A percentile compares a stretch with the other conserved stretches of the same genome.
Evolutionary conservation across 1,140 invertebrate species (phyloP).

Genomic region (Habropoda laboriosa): DNA sequence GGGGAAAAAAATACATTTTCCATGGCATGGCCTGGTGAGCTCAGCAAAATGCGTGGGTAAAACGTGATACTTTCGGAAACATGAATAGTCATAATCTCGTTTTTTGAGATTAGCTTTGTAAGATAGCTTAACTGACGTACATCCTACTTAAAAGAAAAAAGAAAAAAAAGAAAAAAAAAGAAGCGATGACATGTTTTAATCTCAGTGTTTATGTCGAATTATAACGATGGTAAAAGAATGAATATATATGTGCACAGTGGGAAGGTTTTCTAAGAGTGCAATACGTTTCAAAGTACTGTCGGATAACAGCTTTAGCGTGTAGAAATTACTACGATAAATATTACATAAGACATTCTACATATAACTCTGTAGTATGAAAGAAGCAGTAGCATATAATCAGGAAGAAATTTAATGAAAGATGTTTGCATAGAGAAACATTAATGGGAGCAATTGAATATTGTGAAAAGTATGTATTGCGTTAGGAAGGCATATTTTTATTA

Average conservation of each 20-base stretch:
- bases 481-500: constrained; percentile 36
- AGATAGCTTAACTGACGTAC: constrained; percentile 57
- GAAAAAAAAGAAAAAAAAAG: too few relatives aligned
- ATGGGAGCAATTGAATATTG: constrained; percentile 45
- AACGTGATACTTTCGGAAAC: constrained; percentile 63
- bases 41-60: constrained; percentile 48
- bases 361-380: constrained; percentile 43
- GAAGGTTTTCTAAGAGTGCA: constrained; percentile 54
- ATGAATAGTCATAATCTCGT: constrained; percentile 62
- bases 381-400: background rate
- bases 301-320: constrained; percentile 42
- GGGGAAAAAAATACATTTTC: constrained; percentile 35
- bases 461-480: constrained; percentile 25
- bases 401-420: background rate
- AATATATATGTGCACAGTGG: constrained; percentile 51
- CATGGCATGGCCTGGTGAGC: constrained; percentile 45
- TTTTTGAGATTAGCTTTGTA: constrained; percentile 69
- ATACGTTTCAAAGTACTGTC: constrained; percentile 57
- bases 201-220: constrained; percentile 58
- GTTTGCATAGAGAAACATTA: constrained; percentile 32
- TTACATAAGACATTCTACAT: constrained; percentile 38
- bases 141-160: constrained; percentile 55
- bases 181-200: constrained; percentile 58
- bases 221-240: constrained; percentile 42
- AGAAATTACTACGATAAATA: constrained; percentile 37